Evolutionary conservation across 2,113 vertebrate species (phyloP), one percentile per base, ranked within the genome.

Genomic region (Sigmodon hispidus): DNA sequence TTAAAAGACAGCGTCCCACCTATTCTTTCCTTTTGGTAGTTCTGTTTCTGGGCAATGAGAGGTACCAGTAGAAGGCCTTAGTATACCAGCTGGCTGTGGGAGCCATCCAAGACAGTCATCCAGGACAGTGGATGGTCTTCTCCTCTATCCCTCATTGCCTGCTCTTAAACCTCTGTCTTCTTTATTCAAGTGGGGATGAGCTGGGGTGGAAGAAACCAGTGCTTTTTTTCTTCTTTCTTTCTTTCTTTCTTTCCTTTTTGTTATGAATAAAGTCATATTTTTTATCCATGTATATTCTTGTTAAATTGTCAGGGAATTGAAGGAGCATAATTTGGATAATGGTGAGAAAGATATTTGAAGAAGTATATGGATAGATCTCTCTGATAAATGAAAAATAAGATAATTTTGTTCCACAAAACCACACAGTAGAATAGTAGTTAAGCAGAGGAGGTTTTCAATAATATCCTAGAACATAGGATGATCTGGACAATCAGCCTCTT

Each of bases 141-240:
- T n/a, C 52, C 50, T 52, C 52, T 90, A 9, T 9, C 3, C 31
- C 29, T 45, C 50, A 70, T 69, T 93, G 55, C 84, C 93, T 86
- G 61, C 77, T 92, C 70, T 87, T 52, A 43, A 67, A 65, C 52
- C 61, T 55, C 91, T 95, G 83, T 94, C 76, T 95, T 92, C 76
- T 94, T 96, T 50, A 70, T 72, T 96, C 85, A 69, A 81, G 87
- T 67, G 96, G 87, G 93, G 29, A 81, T 70, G 63, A 92, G 85
- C 1, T 86, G 95, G 84, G 34, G 24, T 65, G 77, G 90, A 73
- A 80, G 43, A 52, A 96, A 96, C 96, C 97, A 97, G 97, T 97
- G 96, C 97, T 97, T 97, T 88, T n/a, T n/a, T n/a, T n/a, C n/a
- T n/a, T n/a, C n/a, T n/a, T n/a, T n/a, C n/a, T n/a, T n/a, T n/a